Conservation (phyloP, 1,140 invertebrate genomes). For the Drosophila varians region DNA sequence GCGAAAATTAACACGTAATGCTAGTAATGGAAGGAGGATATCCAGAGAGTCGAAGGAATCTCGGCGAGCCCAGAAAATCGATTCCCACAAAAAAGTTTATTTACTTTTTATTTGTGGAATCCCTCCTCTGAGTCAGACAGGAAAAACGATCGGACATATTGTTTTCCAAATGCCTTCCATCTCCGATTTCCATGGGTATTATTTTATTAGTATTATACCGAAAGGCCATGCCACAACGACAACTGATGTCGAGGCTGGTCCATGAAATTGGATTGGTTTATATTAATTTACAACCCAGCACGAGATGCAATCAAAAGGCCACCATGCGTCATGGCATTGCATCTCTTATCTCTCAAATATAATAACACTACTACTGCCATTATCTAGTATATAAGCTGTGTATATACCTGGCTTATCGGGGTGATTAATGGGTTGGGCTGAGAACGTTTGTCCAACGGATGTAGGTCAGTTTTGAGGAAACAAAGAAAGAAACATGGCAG, state of each 20-base stretch:
- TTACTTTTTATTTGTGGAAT: background rate
- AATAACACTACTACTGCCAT: too few relatives aligned
- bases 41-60: background rate
- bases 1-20: conserved; percentile 2
- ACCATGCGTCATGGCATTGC: conserved; percentile 8
- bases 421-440: too few relatives aligned
- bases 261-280: background rate
- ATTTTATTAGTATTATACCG: too few relatives aligned
- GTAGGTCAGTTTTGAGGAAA: background rate
- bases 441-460: background rate
- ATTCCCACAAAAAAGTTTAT: background rate
- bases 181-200: background rate
- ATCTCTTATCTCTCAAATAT: background rate
- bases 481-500: background rate
- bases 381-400: too few relatives aligned
- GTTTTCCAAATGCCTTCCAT: background rate
- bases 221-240: conserved; percentile 21
- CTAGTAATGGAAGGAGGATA: background rate
- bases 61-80: too few relatives aligned
- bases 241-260: conserved; percentile 26
- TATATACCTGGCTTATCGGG: background rate
- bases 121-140: background rate
- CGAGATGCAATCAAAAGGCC: conserved; percentile 28
- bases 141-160: background rate
- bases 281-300: conserved; percentile 1